Evolutionary conservation across 37 sponge, comb jelly and placozoan species (phyloP).

Genomic region (Amphimedon queenslandica): DNA sequence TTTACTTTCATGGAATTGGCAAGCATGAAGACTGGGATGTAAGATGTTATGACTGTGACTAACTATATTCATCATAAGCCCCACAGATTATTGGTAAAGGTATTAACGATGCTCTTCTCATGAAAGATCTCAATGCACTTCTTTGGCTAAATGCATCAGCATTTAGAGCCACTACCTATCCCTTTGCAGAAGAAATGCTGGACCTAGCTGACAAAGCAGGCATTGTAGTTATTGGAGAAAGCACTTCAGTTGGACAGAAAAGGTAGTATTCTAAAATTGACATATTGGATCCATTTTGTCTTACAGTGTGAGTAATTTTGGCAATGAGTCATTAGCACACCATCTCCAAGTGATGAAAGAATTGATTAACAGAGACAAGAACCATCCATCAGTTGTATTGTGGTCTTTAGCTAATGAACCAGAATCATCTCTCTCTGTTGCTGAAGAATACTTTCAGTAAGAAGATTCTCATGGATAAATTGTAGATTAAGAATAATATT

Average conservation of each 20-base stretch:
- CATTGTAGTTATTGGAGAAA: conserved; percentile 59
- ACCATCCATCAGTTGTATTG: conserved; percentile 61
- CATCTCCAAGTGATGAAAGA: conserved; percentile 59
- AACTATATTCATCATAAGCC: too few relatives aligned
- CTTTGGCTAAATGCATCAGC: conserved; percentile 53
- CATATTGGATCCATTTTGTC: too few relatives aligned
- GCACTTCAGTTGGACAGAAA: conserved; percentile 46
- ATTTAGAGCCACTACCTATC: conserved; percentile 64
- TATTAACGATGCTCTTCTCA: conserved; percentile 42
- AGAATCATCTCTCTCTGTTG: background rate
- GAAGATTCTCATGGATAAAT: too few relatives aligned
- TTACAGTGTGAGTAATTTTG: conserved; percentile 41
- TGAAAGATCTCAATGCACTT: conserved; percentile 60
- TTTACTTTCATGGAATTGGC: conserved; percentile 62
- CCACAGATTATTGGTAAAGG: conserved; percentile 61
- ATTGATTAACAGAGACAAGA: conserved; percentile 60
- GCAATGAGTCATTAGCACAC: conserved; percentile 35
- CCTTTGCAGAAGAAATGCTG: conserved; percentile 60
- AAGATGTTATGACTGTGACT: too few relatives aligned
- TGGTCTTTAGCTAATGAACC: conserved; percentile 77
- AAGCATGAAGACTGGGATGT: conserved; percentile 77
- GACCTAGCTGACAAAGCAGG: conserved; percentile 56
- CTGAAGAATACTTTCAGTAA: conserved; percentile 55
- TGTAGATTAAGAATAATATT: too few relatives aligned
- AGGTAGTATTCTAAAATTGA: too few relatives aligned